Evolutionary conservation across 2,797 vertebrate genomes (phyloP).

Genomic region (Anomalospiza imberbis): DNA sequence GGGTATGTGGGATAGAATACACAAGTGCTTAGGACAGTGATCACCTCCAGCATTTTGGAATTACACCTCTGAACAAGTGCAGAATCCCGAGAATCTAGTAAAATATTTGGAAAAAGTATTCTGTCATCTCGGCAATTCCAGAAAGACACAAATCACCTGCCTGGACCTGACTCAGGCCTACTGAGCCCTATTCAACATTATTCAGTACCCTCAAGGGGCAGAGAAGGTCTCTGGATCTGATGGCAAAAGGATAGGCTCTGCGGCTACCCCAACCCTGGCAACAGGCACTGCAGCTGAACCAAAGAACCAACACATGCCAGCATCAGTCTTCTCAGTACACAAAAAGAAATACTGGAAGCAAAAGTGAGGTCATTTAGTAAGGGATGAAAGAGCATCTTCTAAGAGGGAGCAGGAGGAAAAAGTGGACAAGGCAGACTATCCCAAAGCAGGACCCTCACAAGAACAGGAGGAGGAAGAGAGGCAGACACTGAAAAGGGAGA

Average conservation of each 20-base stretch:
- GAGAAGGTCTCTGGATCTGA: background rate
- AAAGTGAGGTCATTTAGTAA: background rate
- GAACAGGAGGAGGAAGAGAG: background rate
- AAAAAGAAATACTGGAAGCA: background rate
- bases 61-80: background rate
- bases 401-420: background rate
- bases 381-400: background rate
- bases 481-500: background rate
- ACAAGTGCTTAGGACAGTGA: background rate
- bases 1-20: background rate
- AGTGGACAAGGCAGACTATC: background rate
- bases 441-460: background rate
- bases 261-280: background rate
- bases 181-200: background rate
- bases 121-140: background rate
- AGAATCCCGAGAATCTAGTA: background rate
- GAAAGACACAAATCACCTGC: background rate
- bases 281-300: background rate
- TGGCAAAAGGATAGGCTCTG: background rate
- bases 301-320: background rate
- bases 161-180: background rate
- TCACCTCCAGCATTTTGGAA: background rate
- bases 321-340: background rate
- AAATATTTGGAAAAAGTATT: background rate
- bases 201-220: background rate